Base-by-base conservation (phyloP, 2,888 invertebrate genomes). In the Diplazon laetatorius region DNA sequence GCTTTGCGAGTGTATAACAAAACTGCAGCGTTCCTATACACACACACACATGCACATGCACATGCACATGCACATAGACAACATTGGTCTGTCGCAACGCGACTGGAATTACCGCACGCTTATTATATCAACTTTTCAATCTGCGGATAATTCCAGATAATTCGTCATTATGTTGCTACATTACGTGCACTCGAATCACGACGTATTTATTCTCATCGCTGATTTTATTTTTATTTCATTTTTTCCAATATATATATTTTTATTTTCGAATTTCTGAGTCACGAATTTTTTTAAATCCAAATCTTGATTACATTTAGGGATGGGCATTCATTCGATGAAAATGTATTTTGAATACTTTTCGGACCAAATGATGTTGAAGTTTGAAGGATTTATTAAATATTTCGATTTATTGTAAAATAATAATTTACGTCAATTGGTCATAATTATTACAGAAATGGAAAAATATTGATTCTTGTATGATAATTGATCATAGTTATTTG, bases 121-220 rank as follows among this genome's bases (percentile, higher is more conserved):
- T 74, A 52, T 52, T 30, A 68, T 75, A 71, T 70, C 66, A 66
- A 78, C 66, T 74, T 71, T 75, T 78, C 68, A 63, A 72, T 78
- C 42, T 46, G n/a, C 39, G 50, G 46, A 66, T 71, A 65, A 75
- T 74, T 66, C 60, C 39, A 55, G 60, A 70, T 70, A 78, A 78
- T 78, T 75, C 62, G 16, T 52, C 12, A 75, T 78, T 70, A 62
- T 20, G 22, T 71, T 39, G 60, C 60, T 20, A 39, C 48, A 16
- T 16, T 22, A 42, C 35, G 16, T 16, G 16, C n/a, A 12, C 14
- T 46, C n/a, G 37, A 63, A 69, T 55, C 59, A 63, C 57, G 57
- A 73, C 18, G 37, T 39, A 20, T 1, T 20, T 14, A 30, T n/a
- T 50, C 48, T 50, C 37, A 42, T 22, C 52, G 22, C n/a, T 14